A percentile compares a stretch with the other conserved stretches of the same genome.
Evolutionary conservation across 2,888 invertebrate genomes (phyloP).

Genomic region (Iselma pallidipennis): DNA sequence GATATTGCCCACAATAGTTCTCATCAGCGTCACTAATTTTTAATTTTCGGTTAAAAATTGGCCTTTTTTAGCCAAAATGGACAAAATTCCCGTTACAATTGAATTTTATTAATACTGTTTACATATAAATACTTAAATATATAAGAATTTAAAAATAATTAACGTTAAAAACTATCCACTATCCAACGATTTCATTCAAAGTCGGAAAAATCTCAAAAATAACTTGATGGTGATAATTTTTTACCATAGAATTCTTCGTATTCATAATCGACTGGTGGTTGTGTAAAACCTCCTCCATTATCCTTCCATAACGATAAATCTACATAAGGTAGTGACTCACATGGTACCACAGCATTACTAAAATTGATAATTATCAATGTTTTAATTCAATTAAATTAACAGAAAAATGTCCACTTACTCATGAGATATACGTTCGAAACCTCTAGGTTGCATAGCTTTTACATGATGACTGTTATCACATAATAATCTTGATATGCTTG

Average conservation of each 20-base stretch:
- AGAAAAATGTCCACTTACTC: constrained; percentile 58
- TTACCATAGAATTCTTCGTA: background rate
- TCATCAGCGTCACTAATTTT: too few relatives aligned
- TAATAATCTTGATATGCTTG: constrained; percentile 75
- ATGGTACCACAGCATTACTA: constrained; percentile 66
- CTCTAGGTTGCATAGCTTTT: constrained; percentile 66
- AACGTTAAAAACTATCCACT: too few relatives aligned
- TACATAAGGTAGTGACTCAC: constrained; percentile 62
- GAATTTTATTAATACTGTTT: too few relatives aligned
- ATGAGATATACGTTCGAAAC: constrained; percentile 67
- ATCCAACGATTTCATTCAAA: too few relatives aligned
- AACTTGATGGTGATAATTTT: background rate
- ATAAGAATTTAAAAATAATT: too few relatives aligned
- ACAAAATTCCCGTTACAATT: too few relatives aligned
- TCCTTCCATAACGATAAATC: constrained; percentile 67
- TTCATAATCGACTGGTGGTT: background rate
- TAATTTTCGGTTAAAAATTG: too few relatives aligned
- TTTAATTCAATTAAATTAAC: background rate
- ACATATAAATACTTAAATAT: too few relatives aligned
- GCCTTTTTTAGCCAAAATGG: too few relatives aligned
- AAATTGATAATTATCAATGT: constrained; percentile 34
- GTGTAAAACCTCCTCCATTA: constrained; percentile 12
- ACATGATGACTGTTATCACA: constrained; percentile 80
- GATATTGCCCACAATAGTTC: too few relatives aligned
- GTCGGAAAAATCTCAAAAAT: background rate